These are phyloP conservation scores for Scaptomyza polygonia DNA, from an alignment of 2,888 invertebrate genomes.

Conservation along the genomic window DNA sequence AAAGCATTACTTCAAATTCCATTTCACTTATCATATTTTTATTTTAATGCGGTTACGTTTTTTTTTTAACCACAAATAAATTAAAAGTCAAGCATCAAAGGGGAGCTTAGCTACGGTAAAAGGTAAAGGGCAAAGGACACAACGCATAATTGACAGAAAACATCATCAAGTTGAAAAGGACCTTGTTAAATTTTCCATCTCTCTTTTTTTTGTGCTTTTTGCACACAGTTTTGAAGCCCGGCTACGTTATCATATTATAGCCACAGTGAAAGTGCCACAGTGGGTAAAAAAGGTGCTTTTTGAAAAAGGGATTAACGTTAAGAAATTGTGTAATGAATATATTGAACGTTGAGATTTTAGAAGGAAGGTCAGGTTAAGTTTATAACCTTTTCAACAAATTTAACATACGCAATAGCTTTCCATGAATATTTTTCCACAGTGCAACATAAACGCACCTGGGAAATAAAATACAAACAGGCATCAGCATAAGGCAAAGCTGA, in stretches of 20 bases:
- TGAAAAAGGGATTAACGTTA: not conserved
- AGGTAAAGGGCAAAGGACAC: conserved; percentile 17
- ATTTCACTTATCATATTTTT: conserved; percentile 26
- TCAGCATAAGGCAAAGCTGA: conserved; percentile 1
- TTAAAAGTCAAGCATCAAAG: conserved; percentile 68
- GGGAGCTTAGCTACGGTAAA: conserved; percentile 11
- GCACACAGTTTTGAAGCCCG: conserved; percentile 14
- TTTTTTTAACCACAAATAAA: conserved; percentile 45
- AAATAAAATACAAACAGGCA: not conserved
- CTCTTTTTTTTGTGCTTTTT: conserved; percentile 9
- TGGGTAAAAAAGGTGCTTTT: conserved; percentile 17
- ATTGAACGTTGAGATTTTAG: not conserved
- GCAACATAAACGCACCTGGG: conserved; percentile 24
- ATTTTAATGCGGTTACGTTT: conserved; percentile 1
- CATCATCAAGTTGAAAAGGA: conserved; percentile 53
- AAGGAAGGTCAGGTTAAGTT: too few relatives aligned
- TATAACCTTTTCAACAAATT: too few relatives aligned
- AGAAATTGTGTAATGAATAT: not conserved
- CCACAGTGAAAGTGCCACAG: conserved; percentile 35
- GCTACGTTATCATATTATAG: conserved; percentile 46
- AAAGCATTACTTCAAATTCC: conserved; percentile 47
- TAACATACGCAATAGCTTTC: not conserved
- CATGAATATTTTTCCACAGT: conserved; percentile 16
- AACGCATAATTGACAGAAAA: conserved; percentile 72
- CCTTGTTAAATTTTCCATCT: conserved; percentile 19